A percentile compares a stretch with the other conserved stretches of the same genome.
phyloP scores from a whole-genome alignment of 1,140 invertebrate genomes.

The Cydia amplana region DNA sequence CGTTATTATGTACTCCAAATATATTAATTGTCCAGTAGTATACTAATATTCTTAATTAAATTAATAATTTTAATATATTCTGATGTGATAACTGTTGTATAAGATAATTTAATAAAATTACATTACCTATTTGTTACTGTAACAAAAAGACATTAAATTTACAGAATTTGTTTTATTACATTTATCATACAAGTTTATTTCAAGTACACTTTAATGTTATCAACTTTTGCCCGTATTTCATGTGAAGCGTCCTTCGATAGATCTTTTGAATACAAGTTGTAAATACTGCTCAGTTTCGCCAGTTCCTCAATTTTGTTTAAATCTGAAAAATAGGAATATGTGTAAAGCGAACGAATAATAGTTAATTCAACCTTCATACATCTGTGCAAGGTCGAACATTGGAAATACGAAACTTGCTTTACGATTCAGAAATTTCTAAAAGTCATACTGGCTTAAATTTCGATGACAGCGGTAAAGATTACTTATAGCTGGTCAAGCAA shows the following conservation, averaged over 20 bases:
- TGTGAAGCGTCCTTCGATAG: conserved; percentile 71
- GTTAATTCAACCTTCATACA: no score
- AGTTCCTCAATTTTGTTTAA: conserved; percentile 65
- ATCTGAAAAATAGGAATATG: conserved; percentile 52
- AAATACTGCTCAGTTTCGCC: conserved; percentile 64
- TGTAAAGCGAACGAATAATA: no score
- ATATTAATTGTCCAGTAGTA: no score
- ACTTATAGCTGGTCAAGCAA: no score
- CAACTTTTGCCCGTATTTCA: conserved; percentile 72
- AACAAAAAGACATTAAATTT: conserved; percentile 34
- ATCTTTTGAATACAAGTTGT: conserved; percentile 65
- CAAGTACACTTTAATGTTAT: conserved; percentile 70
- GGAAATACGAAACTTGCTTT: no score
- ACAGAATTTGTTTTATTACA: conserved; percentile 25
- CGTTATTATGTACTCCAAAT: no score
- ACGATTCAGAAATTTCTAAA: background rate
- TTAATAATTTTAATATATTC: conserved; percentile 34
- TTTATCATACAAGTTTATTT: conserved; percentile 41
- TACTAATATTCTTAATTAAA: background rate
- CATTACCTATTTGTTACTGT: conserved; percentile 43
- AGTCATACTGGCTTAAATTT: background rate
- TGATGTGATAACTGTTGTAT: conserved; percentile 50
- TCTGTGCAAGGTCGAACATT: no score
- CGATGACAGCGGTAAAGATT: no score
- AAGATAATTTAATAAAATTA: conserved; percentile 55